These are phyloP conservation scores for Eulemur rubriventer DNA, from an alignment of 2,797 vertebrate species.

Conservation along the genomic window DNA sequence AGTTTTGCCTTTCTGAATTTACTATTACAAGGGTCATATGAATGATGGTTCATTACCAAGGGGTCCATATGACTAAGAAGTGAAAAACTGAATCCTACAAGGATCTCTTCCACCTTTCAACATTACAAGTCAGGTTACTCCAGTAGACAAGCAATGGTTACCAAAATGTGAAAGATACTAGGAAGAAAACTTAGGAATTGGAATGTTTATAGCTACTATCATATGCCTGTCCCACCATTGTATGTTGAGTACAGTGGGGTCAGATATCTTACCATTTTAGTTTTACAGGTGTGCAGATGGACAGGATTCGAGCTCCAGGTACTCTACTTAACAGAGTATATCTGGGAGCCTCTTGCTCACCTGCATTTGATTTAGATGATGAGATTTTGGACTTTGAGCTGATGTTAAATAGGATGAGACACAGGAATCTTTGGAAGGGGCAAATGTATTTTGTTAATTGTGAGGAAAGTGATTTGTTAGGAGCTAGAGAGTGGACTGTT, in stretches of 20 bases:
- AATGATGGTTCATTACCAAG: background rate
- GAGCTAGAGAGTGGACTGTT: background rate
- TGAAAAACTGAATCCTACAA: background rate
- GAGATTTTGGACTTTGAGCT: background rate
- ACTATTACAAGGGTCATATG: background rate
- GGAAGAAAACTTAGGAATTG: background rate
- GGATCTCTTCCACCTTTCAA: background rate
- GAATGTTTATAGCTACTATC: background rate
- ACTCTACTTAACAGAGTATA: background rate
- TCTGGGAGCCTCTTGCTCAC: background rate
- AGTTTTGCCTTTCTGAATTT: slow-evolving; percentile 6
- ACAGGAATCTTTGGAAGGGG: background rate
- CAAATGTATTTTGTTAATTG: background rate
- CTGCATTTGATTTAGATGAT: background rate
- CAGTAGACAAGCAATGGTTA: background rate
- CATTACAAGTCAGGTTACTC: background rate
- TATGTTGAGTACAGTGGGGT: background rate
- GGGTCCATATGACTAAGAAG: background rate
- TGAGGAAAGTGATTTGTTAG: background rate
- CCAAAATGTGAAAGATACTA: background rate
- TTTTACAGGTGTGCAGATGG: background rate
- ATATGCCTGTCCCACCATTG: background rate
- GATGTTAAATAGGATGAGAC: background rate
- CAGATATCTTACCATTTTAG: background rate
- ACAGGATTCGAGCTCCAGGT: background rate